Base-by-base conservation (phyloP, 1,140 invertebrate genomes). In the Brachionus rubens region DNA sequence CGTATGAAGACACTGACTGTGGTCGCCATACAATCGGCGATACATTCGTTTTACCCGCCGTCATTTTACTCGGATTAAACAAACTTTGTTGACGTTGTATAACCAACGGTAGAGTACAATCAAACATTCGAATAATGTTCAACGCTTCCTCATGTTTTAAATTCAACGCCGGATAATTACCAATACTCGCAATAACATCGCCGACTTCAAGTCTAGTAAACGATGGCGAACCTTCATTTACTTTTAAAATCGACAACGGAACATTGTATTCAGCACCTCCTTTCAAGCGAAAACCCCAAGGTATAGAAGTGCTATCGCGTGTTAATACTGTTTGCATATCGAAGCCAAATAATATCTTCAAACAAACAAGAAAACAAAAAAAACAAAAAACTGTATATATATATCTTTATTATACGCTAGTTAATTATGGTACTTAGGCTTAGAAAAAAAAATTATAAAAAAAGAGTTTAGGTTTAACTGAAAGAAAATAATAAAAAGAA, bases 281-380 rank as follows among this genome's bases (percentile, higher is more conserved):
- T 75, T 75, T 54, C 5, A 75, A 43, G 33, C 72, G 72, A 75
- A 75, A 75, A n/a, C 72, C 72, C 72, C 72, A 75, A 28, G 72
- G 48, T 21, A 75, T 33, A 28, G 30, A 9, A 4, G 24, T 16
- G 21, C 43, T 54, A 21, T 54, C 48, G n/a, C 72, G 72, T 40
- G 26, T 56, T 2, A 75, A 41, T 9, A 56, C 9, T 40, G 43
- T 46, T 75, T 75, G 68, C 68, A 72, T 59, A 21, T 59, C 36
- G 30, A 59, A 59, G 30, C 26, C 16, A 36, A 59, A 19, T 36
- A 36, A 36, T 36, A n/a, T n/a, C n/a, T n/a, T 36, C 9, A 36
- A 36, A 36, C 3, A 3, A 36, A 36, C 33, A 36, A 36, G 4
- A 36, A 36, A 36, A 36, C 3, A 36, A 36, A 5, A 36, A 36